Evolutionary conservation across 1,140 invertebrate species (phyloP), one percentile per base, ranked within the genome.

Genomic region (Arctopsyche grandis): DNA sequence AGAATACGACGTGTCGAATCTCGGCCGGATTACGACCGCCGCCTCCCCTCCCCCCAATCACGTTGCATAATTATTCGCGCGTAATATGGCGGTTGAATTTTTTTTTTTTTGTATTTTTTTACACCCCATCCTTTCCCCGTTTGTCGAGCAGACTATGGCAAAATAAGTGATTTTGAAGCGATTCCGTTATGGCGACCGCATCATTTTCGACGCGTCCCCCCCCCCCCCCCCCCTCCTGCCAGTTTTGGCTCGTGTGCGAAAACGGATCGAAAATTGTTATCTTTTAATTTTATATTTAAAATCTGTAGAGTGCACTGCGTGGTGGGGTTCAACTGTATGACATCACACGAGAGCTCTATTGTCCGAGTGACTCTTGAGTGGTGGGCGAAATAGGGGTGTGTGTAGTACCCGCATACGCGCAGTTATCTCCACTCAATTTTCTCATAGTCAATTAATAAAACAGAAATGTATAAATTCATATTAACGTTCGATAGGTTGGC

Each of bases 1-100:
- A 60, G 14, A 22, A 26, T 77, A 66, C 21, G 60, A 29, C 81
- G 79, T 82, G 81, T 79, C 74, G 69, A 82, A 82, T 82, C 81
- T 79, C 75, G 66, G 48, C 63, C 78, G 66, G 78, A 79, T 82
- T 77, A 77, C 75, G 77, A 52, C 22, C 44, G 21, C 29, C 48
- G 4, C 29, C 29, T 4, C 1, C 1, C 29, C 29, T 4, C 29
- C 29, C 29, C 29, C 29, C 29, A 38, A 38, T 38, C 29, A 38
- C 29, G 29, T 38, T 7, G 29, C 29, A 38, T 52, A 52, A 52
- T 52, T 52, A 52, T 52, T 52, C 12, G 16, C 48, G 48, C 48
- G 48, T 52, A 14, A 52, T 5, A 52, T 52, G 16, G 10, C 10
- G 16, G 16, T 52, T 1, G 10, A 12, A n/a, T n/a, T 52, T 5